phyloP scores from a whole-genome alignment of 1,140 invertebrate species.

The Pararge aegeria region DNA sequence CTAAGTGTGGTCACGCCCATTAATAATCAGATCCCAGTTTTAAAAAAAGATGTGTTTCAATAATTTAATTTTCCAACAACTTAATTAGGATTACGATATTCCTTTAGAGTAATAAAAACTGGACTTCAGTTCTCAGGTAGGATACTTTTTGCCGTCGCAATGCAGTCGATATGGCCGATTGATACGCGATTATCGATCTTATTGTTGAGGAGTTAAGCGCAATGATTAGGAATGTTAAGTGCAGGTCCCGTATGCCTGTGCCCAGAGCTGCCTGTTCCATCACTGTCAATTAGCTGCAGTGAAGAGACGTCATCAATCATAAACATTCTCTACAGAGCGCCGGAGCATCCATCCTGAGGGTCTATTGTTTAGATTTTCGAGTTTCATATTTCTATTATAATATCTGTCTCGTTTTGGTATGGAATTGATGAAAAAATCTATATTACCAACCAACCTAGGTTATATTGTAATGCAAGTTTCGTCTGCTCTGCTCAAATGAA shows the following conservation, averaged over 20 bases:
- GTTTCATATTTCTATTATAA: conserved; percentile 27
- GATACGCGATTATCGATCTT: conserved; percentile 2
- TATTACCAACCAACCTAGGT: too few species aligned
- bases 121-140: conserved; percentile 23
- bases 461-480: too few species aligned
- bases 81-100: conserved; percentile 32
- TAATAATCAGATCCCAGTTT: too few species aligned
- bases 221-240: conserved; percentile 26
- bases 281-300: conserved; percentile 75
- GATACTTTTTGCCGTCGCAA: conserved; percentile 7
- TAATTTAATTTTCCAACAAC: conserved; percentile 25
- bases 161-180: background rate
- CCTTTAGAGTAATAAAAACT: conserved; percentile 30
- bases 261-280: conserved; percentile 62
- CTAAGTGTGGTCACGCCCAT: too few species aligned
- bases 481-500: too few species aligned
- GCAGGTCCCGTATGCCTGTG: conserved; percentile 33
- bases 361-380: conserved; percentile 61
- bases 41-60: conserved; percentile 13
- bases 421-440: background rate
- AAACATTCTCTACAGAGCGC: conserved; percentile 45
- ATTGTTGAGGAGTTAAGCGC: conserved; percentile 8
- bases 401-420: background rate
- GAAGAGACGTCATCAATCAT: conserved; percentile 72
- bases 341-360: conserved; percentile 42